Conservation (phyloP, 2,113 vertebrate species). For the Phyllostomus hastatus region DNA sequence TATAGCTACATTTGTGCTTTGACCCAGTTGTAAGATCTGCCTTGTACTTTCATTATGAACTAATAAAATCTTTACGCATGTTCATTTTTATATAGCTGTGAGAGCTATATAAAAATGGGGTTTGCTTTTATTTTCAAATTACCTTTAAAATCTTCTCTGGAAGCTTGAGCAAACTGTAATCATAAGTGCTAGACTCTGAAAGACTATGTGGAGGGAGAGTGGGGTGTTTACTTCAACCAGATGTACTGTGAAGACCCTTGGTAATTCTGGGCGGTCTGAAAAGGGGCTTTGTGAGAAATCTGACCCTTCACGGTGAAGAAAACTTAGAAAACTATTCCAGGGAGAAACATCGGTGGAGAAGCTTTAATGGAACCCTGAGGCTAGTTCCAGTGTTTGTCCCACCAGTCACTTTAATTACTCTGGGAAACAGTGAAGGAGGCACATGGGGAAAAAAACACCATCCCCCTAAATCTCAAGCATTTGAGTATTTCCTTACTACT, state of each 20-base stretch:
- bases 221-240: background rate
- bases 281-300: background rate
- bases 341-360: background rate
- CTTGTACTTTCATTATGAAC: background rate
- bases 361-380: background rate
- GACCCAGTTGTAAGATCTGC: background rate
- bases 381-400: background rate
- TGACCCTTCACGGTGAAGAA: background rate
- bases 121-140: background rate
- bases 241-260: background rate
- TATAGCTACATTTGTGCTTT: background rate
- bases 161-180: background rate
- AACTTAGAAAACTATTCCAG: background rate
- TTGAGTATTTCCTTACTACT: background rate
- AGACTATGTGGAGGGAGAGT: background rate
- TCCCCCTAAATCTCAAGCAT: background rate
- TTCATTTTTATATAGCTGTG: background rate
- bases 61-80: background rate
- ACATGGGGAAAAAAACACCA: background rate
- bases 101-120: too few species aligned
- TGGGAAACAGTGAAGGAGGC: background rate
- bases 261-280: background rate
- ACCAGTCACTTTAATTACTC: background rate
- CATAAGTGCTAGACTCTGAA: background rate
- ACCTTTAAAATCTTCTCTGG: background rate